Percentiles rank a stretch among this genome's conserved stretches.
Conservation (phyloP, 2,113 vertebrate genomes). For the Daphoenositta chrysoptera region DNA sequence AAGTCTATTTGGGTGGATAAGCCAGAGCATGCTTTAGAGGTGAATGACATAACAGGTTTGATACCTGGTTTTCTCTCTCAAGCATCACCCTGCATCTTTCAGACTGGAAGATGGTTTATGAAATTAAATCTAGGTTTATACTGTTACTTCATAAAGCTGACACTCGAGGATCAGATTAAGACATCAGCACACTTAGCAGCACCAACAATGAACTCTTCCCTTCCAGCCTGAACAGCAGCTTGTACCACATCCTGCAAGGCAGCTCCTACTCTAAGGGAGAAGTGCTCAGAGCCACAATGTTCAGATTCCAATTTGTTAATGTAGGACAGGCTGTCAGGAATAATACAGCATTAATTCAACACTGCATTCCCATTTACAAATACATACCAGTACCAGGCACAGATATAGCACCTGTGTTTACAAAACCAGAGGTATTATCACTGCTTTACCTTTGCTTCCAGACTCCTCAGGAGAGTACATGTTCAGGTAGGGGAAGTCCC, state of each 20-base stretch:
- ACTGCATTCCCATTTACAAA: neutral
- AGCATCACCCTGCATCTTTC: neutral
- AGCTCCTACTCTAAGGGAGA: neutral
- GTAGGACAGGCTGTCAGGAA: neutral
- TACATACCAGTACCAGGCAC: neutral
- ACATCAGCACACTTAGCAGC: neutral
- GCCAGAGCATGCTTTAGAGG: neutral
- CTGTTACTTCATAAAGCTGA: neutral
- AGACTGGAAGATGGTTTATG: neutral
- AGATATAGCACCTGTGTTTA: neutral
- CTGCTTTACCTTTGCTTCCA: neutral
- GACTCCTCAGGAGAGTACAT: neutral
- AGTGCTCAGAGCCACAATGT: rapidly evolving
- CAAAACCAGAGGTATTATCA: neutral
- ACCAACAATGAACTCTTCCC: neutral
- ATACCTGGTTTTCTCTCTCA: neutral
- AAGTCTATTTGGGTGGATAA: neutral
- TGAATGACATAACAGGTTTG: neutral
- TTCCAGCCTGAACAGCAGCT: neutral
- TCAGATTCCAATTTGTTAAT: neutral
- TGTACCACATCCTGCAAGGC: neutral
- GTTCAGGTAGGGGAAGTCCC: neutral
- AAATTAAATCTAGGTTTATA: neutral
- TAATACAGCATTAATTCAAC: neutral
- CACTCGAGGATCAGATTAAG: neutral